phyloP scores from a whole-genome alignment of 2,888 invertebrate genomes.

The Chironomus riparius region DNA sequence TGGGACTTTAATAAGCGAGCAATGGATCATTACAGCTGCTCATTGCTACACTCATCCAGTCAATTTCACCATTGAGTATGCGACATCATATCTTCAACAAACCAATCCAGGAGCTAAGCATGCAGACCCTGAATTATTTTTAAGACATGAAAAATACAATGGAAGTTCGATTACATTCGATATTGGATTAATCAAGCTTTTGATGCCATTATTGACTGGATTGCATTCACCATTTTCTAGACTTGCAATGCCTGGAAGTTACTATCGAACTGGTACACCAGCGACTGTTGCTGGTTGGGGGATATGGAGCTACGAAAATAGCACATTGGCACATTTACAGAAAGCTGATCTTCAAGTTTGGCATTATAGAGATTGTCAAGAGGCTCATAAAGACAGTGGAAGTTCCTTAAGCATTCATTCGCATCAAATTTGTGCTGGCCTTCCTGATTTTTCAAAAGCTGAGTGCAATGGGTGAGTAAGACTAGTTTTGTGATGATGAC shows the following conservation, averaged over 20 bases:
- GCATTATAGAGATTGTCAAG: conserved; percentile 39
- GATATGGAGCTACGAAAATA: neutral
- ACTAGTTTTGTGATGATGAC: no score
- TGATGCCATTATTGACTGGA: neutral
- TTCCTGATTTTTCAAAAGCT: conserved; percentile 42
- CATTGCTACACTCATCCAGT: neutral
- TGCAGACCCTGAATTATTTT: neutral
- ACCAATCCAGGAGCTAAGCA: neutral
- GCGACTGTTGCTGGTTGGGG: conserved; percentile 4
- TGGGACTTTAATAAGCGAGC: conserved; percentile 1
- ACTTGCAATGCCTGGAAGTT: neutral
- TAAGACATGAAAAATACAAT: neutral
- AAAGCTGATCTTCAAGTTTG: conserved; percentile 39
- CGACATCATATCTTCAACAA: neutral
- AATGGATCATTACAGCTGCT: conserved; percentile 6
- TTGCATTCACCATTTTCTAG: neutral
- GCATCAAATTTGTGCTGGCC: conserved; percentile 43
- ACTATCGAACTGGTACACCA: neutral
- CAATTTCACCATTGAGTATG: neutral
- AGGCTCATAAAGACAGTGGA: conserved; percentile 32
- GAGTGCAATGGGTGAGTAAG: conserved; percentile 37
- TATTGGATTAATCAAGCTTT: neutral
- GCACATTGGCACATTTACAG: conserved; percentile 33
- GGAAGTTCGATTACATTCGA: neutral
- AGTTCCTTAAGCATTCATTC: conserved; percentile 31